Percentiles rank a stretch among this genome's conserved stretches.
Evolutionary conservation across 2,113 vertebrate genomes (phyloP).

Genomic region (Lonchura striata): DNA sequence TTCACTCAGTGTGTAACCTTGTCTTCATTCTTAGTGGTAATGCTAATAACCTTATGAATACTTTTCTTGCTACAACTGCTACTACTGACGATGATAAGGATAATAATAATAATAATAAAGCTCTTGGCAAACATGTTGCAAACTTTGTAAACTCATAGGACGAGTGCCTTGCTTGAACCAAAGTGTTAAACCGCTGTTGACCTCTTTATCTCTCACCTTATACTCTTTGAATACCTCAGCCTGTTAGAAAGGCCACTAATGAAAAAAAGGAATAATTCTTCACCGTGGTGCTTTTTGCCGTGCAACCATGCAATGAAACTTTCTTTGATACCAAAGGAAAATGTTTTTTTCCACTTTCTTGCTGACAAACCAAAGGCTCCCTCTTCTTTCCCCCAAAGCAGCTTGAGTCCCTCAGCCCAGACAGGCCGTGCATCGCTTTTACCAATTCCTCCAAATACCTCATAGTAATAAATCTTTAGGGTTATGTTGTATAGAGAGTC

Average conservation of each 20-base stretch:
- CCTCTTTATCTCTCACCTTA: slow-evolving; percentile 92
- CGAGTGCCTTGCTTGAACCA: slow-evolving; percentile 99
- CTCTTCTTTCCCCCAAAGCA: slow-evolving; percentile 66
- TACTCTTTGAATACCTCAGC: slow-evolving; percentile 99
- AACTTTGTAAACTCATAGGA: slow-evolving; percentile 98
- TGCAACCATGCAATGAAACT: slow-evolving; percentile 98
- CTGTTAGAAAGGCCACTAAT: slow-evolving; percentile 96
- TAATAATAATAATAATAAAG: slow-evolving; percentile 65
- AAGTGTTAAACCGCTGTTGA: slow-evolving; percentile 99
- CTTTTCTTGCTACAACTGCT: slow-evolving; percentile 67
- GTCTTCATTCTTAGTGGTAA: slow-evolving; percentile 78
- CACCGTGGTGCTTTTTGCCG: slow-evolving; percentile 97
- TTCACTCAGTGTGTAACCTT: slow-evolving; percentile 74
- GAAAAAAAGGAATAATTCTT: slow-evolving; percentile 89
- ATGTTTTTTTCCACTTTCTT: slow-evolving; percentile 82
- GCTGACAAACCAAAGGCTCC: slow-evolving; percentile 96
- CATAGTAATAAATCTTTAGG: slow-evolving; percentile 97
- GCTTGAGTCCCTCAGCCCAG: slow-evolving; percentile 71
- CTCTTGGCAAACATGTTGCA: slow-evolving; percentile 86
- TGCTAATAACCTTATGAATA: slow-evolving; percentile 64
- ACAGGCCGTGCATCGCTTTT: slow-evolving; percentile 92
- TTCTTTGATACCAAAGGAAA: slow-evolving; percentile 95
- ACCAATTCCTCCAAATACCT: slow-evolving; percentile 99
- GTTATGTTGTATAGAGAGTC: slow-evolving; percentile 95
- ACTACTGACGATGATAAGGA: slow-evolving; percentile 59